Evolutionary conservation across 2,797 vertebrate species (phyloP), one percentile per base, ranked within the genome.

Genomic region (Cyclura pinguis): DNA sequence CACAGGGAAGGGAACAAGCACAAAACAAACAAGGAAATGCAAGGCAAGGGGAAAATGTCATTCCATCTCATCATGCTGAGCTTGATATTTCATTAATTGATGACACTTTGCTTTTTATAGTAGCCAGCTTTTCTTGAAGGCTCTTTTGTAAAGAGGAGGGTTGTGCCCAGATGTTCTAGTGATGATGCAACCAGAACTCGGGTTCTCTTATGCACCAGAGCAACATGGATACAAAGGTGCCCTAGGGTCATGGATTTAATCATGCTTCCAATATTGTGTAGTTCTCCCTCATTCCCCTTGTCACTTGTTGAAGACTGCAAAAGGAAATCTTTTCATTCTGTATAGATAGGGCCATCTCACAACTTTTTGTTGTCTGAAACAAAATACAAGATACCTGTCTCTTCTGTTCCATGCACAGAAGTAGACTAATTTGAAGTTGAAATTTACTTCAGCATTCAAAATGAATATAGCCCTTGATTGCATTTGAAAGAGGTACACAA

Each of bases 1-100:
- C 74, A 73, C 13, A 81, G 74, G 67, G 32, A 96, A 95, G 93
- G 73, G 59, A 89, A 64, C 69, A 85, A 4, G 67, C 77, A 82
- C 59, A 83, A 80, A 72, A 27, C 29, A 62, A 73, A 20, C 22
- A 72, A 85, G 93, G 77, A 22, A 85, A 91, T 92, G 29, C 35
- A 82, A 12, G 22, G 7, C 5, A 85, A 50, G 16, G 88, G 0
- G 47, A 84, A 52, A 13, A 84, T 80, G 13, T 73, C 24, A 74
- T 57, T 57, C 62, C 38, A 35, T 8, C 38, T 74, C 2, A 87
- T 47, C 85, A 35, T 0, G 20, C 16, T 82, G 32, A 85, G 8
- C 13, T 72, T 77, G n/a, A 57, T 64, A 9, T 52, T 74, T 82
- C 78, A 87, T 76, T 67, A 35, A 81, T 29, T 67, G 78, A 83